phyloP scores from a whole-genome alignment of 2,888 invertebrate genomes.

The Noctua janthina region DNA sequence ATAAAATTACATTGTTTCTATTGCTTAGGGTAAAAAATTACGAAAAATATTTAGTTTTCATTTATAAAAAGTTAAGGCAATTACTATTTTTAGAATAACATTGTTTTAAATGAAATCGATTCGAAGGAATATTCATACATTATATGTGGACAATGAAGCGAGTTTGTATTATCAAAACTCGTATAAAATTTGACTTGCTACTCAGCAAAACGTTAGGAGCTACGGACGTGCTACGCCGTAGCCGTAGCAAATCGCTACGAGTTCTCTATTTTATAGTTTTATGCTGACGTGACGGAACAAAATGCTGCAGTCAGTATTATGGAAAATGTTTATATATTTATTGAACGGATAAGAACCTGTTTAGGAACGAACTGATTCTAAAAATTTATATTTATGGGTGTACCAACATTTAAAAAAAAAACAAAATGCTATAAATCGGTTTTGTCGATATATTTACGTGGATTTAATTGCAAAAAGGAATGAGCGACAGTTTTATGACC shows the following conservation, averaged over 20 bases:
- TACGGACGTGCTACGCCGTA: slow-evolving; percentile 56
- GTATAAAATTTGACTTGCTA: slow-evolving; percentile 30
- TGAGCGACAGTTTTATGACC: slow-evolving; percentile 37
- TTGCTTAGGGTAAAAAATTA: slow-evolving; percentile 71
- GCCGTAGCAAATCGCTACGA: slow-evolving; percentile 61
- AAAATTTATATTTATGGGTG: slow-evolving; percentile 45
- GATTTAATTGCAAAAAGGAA: slow-evolving; percentile 34
- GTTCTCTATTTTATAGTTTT: slow-evolving; percentile 34
- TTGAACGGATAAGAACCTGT: slow-evolving; percentile 30
- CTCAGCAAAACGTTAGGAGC: slow-evolving; percentile 21
- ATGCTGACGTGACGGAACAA: slow-evolving; percentile 34
- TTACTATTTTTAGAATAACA: slow-evolving; percentile 65
- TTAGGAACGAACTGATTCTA: slow-evolving; percentile 37
- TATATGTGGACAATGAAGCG: slow-evolving; percentile 16
- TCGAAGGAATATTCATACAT: slow-evolving; percentile 42
- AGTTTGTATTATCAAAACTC: slow-evolving; percentile 15
- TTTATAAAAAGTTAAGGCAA: slow-evolving; percentile 49
- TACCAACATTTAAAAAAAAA: slow-evolving; percentile 22
- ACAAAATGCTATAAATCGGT: slow-evolving; percentile 21
- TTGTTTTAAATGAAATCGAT: slow-evolving; percentile 59
- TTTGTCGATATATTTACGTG: slow-evolving; percentile 34
- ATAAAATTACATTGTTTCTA: slow-evolving; percentile 74
- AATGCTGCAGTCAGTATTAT: slow-evolving; percentile 40
- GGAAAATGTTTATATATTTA: slow-evolving; percentile 39
- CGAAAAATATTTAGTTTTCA: slow-evolving; percentile 44